phyloP scores from a whole-genome alignment of 1,140 invertebrate genomes.

The Chymomyza costata region DNA sequence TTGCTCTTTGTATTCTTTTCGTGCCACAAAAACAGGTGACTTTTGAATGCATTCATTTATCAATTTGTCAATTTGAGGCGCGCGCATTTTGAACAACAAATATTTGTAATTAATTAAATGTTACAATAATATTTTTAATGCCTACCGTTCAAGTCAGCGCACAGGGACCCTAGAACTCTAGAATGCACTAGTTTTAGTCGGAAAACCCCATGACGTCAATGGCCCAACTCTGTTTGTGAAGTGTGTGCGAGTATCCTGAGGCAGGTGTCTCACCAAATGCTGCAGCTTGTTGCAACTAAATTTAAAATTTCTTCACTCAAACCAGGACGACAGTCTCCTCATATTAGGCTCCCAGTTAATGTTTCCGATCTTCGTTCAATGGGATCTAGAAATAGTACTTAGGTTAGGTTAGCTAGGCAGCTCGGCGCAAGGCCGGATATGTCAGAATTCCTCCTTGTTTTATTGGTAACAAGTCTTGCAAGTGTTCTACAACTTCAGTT shows the following conservation, averaged over 20 bases:
- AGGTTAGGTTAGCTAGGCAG: no score
- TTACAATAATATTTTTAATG: conserved; percentile 54
- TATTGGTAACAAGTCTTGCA: no score
- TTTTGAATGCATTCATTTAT: conserved; percentile 48
- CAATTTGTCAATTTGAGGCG: conserved; percentile 49
- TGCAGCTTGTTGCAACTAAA: no score
- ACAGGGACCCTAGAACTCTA: conserved; percentile 41
- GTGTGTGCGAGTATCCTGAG: background rate
- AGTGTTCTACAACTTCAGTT: no score
- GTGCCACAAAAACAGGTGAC: background rate
- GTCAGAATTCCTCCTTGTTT: no score
- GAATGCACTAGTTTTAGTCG: conserved; percentile 31
- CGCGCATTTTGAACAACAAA: conserved; percentile 56
- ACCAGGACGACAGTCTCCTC: no score
- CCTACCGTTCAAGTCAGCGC: conserved; percentile 32
- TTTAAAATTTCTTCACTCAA: no score
- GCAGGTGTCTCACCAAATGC: conserved; percentile 11
- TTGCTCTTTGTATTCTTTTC: background rate
- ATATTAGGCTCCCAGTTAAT: no score
- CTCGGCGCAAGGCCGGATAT: no score
- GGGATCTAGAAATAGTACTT: no score
- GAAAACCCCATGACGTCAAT: conserved; percentile 48
- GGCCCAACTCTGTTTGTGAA: background rate
- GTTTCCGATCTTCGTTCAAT: no score
- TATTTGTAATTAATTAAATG: conserved; percentile 68